Evolutionary conservation across 1,140 invertebrate species (phyloP).

Genomic region (Hycleus cichorii): DNA sequence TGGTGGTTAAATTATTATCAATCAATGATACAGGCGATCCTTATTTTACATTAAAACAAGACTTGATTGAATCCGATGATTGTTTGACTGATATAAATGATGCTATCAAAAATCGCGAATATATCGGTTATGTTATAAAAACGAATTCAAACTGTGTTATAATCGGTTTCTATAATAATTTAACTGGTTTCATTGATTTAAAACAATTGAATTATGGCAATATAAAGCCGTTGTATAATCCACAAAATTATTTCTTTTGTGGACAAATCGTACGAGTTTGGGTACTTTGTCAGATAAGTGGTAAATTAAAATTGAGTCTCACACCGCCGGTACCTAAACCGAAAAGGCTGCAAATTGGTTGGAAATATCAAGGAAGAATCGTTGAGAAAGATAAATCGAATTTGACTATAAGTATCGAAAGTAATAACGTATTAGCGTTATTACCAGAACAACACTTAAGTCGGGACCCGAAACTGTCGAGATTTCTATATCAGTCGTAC

Average conservation of each 20-base stretch:
- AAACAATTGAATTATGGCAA: slow-evolving; percentile 40
- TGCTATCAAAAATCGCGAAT: slow-evolving; percentile 42
- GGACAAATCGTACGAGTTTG: slow-evolving; percentile 52
- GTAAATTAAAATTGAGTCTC: slow-evolving; percentile 10
- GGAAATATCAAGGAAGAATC: slow-evolving; percentile 30
- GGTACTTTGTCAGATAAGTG: slow-evolving; percentile 6
- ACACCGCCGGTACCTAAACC: slow-evolving; percentile 2
- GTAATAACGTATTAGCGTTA: slow-evolving; percentile 31
- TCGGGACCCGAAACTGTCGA: slow-evolving; percentile 24
- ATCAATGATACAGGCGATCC: slow-evolving; percentile 17
- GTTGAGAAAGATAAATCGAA: slow-evolving; percentile 30
- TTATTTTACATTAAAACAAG: slow-evolving; percentile 50
- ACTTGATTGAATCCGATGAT: slow-evolving; percentile 46
- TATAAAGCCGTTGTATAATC: slow-evolving; percentile 35
- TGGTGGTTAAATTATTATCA: too few species aligned
- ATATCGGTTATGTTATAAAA: slow-evolving; percentile 50
- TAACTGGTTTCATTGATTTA: slow-evolving; percentile 50
- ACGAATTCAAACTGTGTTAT: slow-evolving; percentile 44
- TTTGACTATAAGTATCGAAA: slow-evolving; percentile 31
- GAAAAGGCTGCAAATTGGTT: slow-evolving; percentile 24
- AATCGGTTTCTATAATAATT: slow-evolving; percentile 53
- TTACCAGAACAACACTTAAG: slow-evolving; percentile 36
- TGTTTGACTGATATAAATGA: slow-evolving; percentile 43
- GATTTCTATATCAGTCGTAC: slow-evolving; percentile 9
- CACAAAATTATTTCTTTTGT: slow-evolving; percentile 46